Evolutionary conservation across 1,140 invertebrate species (phyloP).

Genomic region (Calycopis cecrops): DNA sequence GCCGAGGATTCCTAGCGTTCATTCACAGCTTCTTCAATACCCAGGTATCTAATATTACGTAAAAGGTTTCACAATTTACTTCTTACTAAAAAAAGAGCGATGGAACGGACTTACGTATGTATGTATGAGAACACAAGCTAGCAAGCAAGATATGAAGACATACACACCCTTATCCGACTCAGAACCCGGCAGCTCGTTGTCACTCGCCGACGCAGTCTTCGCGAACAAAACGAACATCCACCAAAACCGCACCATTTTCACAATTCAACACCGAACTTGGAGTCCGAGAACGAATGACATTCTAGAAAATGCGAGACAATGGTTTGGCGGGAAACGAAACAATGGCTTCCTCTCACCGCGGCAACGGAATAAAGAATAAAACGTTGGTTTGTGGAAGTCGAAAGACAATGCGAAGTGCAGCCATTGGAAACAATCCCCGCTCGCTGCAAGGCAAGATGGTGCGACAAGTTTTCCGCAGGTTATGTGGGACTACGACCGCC

Average conservation of each 20-base stretch:
- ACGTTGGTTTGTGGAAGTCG: constrained; percentile 33
- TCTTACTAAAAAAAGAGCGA: too few relatives aligned
- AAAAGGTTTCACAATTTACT: too few relatives aligned
- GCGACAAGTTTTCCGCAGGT: constrained; percentile 5
- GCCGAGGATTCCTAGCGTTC: too few relatives aligned
- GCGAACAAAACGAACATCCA: constrained; percentile 67
- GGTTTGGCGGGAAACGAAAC: constrained; percentile 40
- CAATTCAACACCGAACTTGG: constrained; percentile 44
- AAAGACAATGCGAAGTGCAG: constrained; percentile 60
- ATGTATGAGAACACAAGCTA: too few relatives aligned
- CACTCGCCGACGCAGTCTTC: constrained; percentile 57
- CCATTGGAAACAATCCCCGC: constrained; percentile 65
- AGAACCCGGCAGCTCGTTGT: constrained; percentile 47
- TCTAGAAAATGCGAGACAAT: constrained; percentile 10
- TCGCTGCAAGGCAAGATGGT: constrained; percentile 20
- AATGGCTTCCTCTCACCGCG: constrained; percentile 52
- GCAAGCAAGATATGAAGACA: too few relatives aligned
- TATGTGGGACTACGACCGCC: constrained; percentile 23
- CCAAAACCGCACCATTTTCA: constrained; percentile 66
- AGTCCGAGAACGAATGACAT: constrained; percentile 13
- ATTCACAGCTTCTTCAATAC: too few relatives aligned
- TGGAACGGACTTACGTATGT: too few relatives aligned
- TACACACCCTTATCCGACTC: constrained; percentile 53
- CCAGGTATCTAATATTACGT: too few relatives aligned
- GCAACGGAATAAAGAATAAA: constrained; percentile 57